Evolutionary conservation across 2,888 invertebrate genomes (phyloP).

Genomic region (Eremobia ochroleuca): DNA sequence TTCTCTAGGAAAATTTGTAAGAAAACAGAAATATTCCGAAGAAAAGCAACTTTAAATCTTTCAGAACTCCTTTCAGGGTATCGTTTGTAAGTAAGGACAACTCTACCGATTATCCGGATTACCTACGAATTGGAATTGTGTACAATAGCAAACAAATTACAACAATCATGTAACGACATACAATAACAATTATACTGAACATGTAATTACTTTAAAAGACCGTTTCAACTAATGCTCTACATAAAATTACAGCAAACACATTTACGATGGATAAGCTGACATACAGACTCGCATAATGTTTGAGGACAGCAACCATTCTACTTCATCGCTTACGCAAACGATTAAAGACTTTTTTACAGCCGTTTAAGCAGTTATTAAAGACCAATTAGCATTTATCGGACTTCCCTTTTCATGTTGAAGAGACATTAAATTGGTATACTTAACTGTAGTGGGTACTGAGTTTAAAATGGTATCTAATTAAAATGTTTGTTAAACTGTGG

Average conservation of each 20-base stretch:
- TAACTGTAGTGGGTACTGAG: conserved; percentile 57
- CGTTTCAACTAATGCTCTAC: conserved; percentile 48
- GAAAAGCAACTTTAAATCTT: neutral
- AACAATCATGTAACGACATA: conserved; percentile 32
- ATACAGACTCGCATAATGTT: conserved; percentile 44
- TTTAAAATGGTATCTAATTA: conserved; percentile 30
- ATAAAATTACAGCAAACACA: conserved; percentile 52
- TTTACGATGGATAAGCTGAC: conserved; percentile 51
- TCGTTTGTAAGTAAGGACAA: neutral
- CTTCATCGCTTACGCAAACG: conserved; percentile 71
- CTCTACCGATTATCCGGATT: conserved; percentile 1
- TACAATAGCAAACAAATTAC: conserved; percentile 12
- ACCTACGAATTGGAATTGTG: neutral
- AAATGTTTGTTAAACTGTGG: conserved; percentile 30
- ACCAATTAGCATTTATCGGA: conserved; percentile 82
- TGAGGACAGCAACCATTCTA: conserved; percentile 73
- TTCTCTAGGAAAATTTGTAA: neutral
- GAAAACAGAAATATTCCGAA: neutral
- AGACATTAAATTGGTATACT: conserved; percentile 63
- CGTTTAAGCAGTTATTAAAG: conserved; percentile 79
- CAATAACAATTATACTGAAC: conserved; percentile 18
- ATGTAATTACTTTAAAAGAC: conserved; percentile 38
- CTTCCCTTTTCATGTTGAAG: conserved; percentile 78
- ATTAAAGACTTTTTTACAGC: conserved; percentile 79
- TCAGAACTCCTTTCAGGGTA: neutral